Percentiles rank a stretch among this genome's conserved stretches.
phyloP scores from a whole-genome alignment of 2,113 vertebrate species.

The Pteropus alecto region DNA sequence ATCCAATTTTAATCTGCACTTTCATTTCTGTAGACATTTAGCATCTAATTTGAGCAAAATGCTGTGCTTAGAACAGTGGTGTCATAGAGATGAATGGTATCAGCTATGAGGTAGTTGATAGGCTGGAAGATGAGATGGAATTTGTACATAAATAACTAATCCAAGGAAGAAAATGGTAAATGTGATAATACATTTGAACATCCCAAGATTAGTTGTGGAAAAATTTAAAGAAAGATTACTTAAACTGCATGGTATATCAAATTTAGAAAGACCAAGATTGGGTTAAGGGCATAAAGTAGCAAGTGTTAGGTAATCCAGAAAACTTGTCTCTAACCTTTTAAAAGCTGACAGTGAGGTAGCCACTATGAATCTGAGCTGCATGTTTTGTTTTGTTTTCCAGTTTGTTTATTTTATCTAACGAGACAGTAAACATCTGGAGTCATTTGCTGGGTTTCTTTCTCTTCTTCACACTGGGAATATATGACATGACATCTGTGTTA shows the following conservation, averaged over 20 bases:
- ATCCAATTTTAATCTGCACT: neutral
- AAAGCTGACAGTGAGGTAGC: neutral
- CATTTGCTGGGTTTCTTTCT: slow-evolving; percentile 94
- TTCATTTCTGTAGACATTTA: neutral
- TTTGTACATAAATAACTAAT: neutral
- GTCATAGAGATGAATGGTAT: neutral
- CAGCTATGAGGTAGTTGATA: neutral
- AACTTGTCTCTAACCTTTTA: neutral
- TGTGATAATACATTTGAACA: neutral
- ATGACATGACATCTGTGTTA: slow-evolving; percentile 92
- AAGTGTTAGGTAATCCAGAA: neutral
- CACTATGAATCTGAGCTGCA: neutral
- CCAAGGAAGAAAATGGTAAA: neutral
- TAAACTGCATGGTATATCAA: neutral
- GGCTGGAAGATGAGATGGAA: neutral
- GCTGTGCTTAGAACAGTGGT: neutral
- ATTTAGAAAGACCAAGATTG: neutral
- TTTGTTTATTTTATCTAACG: slow-evolving; percentile 96
- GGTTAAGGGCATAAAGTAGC: neutral
- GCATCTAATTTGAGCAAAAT: neutral
- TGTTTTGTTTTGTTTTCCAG: slow-evolving; percentile 76
- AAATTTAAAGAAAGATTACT: neutral
- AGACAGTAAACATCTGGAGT: slow-evolving; percentile 97
- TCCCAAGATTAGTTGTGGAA: neutral
- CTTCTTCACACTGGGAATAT: slow-evolving; percentile 92